phyloP scores from a whole-genome alignment of 2,888 invertebrate species.

The Hypolimnas misippus region DNA sequence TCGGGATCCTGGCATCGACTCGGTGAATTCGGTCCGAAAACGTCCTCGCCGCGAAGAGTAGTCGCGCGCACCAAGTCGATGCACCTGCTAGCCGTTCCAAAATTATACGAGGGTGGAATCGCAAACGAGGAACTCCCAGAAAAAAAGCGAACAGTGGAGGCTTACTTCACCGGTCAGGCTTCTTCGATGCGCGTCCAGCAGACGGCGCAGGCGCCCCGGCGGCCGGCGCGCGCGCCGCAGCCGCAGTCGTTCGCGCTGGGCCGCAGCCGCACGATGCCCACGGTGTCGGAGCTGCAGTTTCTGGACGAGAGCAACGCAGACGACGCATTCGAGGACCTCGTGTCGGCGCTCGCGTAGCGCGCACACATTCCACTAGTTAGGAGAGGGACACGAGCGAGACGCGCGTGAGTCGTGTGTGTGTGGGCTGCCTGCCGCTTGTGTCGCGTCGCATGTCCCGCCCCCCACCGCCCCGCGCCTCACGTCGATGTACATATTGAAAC shows the following conservation, averaged over 20 bases:
- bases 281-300: conserved; percentile 86
- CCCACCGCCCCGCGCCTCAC: conserved; percentile 43
- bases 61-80: conserved; percentile 88
- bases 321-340: conserved; percentile 94
- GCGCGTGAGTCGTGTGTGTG: conserved; percentile 83
- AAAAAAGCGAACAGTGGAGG: conserved; percentile 89
- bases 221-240: conserved; percentile 55
- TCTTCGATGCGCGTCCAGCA: conserved; percentile 28
- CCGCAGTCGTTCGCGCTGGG: conserved; percentile 84
- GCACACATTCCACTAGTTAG: conserved; percentile 78
- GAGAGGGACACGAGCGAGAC: conserved; percentile 76
- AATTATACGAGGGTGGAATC: conserved; percentile 92
- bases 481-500: conserved; percentile 72
- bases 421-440: conserved; percentile 74
- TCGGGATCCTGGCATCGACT: conserved; percentile 93
- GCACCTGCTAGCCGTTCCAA: conserved; percentile 89
- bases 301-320: conserved; percentile 93
- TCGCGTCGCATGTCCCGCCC: conserved; percentile 61
- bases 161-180: conserved; percentile 85
- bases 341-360: conserved; percentile 84
- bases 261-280: conserved; percentile 91
- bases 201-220: conserved; percentile 43
- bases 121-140: conserved; percentile 86
- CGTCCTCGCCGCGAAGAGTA: conserved; percentile 71
- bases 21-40: conserved; percentile 68